Base-by-base conservation (phyloP, 1,140 invertebrate species). In the Trinorchestia longiramus region DNA sequence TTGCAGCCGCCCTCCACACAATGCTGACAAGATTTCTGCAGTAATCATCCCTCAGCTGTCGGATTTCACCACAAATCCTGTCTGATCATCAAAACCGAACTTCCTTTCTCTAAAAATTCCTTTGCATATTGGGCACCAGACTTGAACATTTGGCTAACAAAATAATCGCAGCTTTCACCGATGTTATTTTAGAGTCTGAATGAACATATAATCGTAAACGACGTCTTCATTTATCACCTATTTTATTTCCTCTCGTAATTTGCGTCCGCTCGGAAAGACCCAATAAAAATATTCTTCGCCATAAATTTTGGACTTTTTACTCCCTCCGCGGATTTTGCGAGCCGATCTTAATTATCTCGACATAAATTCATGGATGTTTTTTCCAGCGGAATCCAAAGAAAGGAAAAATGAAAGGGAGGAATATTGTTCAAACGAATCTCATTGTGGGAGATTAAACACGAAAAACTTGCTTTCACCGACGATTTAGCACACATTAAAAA, bases 281-380 rank as follows among this genome's bases (percentile, higher is more conserved):
- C 90, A 92, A 92, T 92, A 43, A 92, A 92, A 92, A 92, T 92
- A 92, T 44, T 92, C 90, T 40, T 92, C 90, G 90, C 90, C 3
- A 92, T 92, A 92, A 92, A 92, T 92, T 92, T 44, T 6, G 40
- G 90, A 44, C 90, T 92, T 92, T 92, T 92, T 92, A 43, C 43
- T 92, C 90, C 47, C 43, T 8, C 90, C 41, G 90, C 43, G 90
- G 90, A 92, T 92, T 92, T 92, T 92, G 90, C 90, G 43, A 44
- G 90, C 90, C 90, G 90, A 92, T 92, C 90, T 92, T 92, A 92
- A 92, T 92, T 92, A 92, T 92, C 90, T 42, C 42, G 90, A 44
- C 90, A 92, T 92, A 92, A 92, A 92, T 92, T 92, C 90, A 92
- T 92, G 90, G 90, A 92, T 43, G 6, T 92, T 92, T 92, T 92